phyloP scores from a whole-genome alignment of 2,113 vertebrate species.

The Phrynosoma platyrhinos region DNA sequence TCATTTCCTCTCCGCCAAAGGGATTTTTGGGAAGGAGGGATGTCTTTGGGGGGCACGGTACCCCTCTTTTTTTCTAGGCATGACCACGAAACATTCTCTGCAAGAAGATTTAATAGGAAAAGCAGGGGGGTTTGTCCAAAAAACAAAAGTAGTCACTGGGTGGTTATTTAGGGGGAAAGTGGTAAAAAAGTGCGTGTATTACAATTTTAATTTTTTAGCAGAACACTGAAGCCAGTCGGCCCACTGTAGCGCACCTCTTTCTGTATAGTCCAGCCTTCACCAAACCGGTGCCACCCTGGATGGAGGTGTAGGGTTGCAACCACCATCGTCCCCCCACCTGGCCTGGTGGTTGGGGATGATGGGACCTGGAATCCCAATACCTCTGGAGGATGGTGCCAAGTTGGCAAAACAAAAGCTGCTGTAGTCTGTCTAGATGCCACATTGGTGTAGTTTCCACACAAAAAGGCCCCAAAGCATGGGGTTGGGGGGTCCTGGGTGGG shows the following conservation, averaged over 20 bases:
- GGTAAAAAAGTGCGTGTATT: neutral
- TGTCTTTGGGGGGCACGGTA: neutral
- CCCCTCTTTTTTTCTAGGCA: neutral
- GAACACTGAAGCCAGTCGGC: neutral
- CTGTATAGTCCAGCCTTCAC: neutral
- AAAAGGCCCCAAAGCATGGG: neutral
- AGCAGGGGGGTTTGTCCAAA: no score
- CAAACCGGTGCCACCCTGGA: neutral
- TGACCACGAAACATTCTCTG: constrained; percentile 6
- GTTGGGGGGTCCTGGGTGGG: neutral
- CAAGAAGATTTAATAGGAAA: no score
- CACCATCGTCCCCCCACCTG: no score
- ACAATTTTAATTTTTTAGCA: constrained; percentile 30
- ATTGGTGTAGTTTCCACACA: constrained; percentile 8
- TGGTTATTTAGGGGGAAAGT: neutral
- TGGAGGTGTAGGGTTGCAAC: no score
- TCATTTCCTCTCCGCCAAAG: neutral
- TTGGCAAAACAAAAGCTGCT: neutral
- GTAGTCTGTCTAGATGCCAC: constrained; percentile 18
- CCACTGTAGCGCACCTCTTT: constrained; percentile 9
- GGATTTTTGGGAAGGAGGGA: no score
- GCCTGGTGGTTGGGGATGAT: neutral
- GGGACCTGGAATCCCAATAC: neutral
- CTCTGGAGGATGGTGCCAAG: neutral
- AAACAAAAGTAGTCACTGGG: neutral